These are phyloP conservation scores for Rynchops niger DNA, from an alignment of 2,113 vertebrate species.

Conservation along the genomic window DNA sequence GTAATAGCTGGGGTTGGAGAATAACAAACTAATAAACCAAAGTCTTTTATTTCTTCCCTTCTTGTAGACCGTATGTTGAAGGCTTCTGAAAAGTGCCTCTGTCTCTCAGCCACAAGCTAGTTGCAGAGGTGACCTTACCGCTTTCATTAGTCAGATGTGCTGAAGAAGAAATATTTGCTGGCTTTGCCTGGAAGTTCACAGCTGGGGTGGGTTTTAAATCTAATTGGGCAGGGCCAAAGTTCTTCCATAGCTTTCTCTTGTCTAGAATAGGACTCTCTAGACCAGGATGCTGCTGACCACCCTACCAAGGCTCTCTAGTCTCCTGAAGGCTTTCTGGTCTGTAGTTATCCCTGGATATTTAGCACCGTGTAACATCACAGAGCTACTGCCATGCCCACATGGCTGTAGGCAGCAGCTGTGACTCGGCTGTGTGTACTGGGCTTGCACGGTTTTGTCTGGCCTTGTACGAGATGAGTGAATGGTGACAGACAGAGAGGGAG, in stretches of 20 bases:
- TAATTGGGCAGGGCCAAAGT: not conserved
- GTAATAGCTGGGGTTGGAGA: conserved; percentile 1
- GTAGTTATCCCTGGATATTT: not conserved
- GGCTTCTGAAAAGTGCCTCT: not conserved
- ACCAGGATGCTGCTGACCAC: not conserved
- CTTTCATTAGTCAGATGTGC: not conserved
- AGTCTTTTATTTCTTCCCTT: not conserved
- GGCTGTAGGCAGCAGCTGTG: not conserved
- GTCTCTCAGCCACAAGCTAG: not conserved
- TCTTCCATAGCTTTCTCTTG: not conserved
- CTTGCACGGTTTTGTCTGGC: not conserved
- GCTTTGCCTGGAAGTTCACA: not conserved
- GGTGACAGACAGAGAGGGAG: not conserved
- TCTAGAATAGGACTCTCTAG: not conserved
- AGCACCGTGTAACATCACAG: not conserved
- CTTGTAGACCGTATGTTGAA: not conserved
- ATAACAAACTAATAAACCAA: conserved; percentile 21
- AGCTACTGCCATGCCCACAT: not conserved
- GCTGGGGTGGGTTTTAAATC: not conserved
- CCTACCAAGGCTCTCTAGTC: not conserved
- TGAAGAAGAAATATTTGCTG: not conserved
- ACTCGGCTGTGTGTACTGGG: not conserved
- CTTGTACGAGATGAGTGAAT: not conserved
- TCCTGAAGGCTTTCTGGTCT: not conserved
- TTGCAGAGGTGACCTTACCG: not conserved